Conservation (phyloP, 2,113 vertebrate species). For the Psammodynastes pulverulentus region DNA sequence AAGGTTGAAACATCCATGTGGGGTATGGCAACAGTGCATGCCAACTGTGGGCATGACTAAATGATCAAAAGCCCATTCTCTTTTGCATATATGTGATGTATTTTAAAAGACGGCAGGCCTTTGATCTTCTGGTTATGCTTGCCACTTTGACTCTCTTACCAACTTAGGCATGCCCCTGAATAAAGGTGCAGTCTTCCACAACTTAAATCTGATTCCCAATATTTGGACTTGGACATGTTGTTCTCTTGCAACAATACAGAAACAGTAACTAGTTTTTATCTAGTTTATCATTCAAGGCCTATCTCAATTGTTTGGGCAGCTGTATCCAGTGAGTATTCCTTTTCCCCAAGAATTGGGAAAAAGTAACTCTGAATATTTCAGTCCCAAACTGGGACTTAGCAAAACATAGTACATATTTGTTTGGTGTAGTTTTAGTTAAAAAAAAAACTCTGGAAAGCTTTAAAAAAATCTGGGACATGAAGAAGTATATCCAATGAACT, state of each 20-base stretch:
- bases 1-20: not conserved
- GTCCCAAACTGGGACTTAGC: not conserved
- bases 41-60: not conserved
- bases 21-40: not conserved
- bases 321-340: not conserved
- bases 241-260: not conserved
- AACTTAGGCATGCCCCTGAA: not conserved
- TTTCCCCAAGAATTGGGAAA: not conserved
- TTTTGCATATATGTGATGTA: not conserved
- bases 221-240: not conserved
- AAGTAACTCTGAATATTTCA: not conserved
- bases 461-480: not conserved
- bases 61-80: not conserved
- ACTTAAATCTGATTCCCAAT: not conserved
- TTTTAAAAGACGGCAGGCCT: not conserved
- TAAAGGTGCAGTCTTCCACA: not conserved
- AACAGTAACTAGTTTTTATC: not conserved
- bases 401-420: not conserved
- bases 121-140: not conserved
- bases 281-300: no score
- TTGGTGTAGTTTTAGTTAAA: not conserved
- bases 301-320: not conserved
- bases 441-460: not conserved
- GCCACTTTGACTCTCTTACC: not conserved
- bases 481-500: not conserved